These are phyloP conservation scores for Recurvirostra avosetta DNA, from an alignment of 2,113 vertebrate genomes.

Conservation along the genomic window DNA sequence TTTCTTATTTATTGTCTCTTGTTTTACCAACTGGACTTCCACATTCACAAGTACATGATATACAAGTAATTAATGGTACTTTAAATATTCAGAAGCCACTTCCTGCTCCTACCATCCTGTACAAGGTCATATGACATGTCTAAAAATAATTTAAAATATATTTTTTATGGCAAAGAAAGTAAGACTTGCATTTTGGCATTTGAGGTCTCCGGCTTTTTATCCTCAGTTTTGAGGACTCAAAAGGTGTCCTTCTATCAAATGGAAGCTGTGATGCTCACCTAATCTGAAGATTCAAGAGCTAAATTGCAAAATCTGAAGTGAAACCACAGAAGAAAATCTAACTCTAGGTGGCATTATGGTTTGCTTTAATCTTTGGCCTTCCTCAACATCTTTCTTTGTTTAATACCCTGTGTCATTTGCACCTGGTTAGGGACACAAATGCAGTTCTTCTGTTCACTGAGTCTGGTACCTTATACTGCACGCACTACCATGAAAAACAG, in stretches of 20 bases:
- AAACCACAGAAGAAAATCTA: neutral
- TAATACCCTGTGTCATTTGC: neutral
- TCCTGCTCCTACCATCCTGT: neutral
- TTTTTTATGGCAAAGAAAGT: neutral
- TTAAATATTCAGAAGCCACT: neutral
- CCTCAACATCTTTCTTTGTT: neutral
- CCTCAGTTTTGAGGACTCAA: neutral
- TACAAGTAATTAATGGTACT: neutral
- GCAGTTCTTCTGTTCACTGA: neutral
- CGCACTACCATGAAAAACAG: neutral
- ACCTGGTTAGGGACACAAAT: accelerated
- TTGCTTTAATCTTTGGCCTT: neutral
- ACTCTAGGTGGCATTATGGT: neutral
- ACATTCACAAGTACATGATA: neutral
- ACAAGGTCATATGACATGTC: neutral
- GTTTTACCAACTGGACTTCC: neutral
- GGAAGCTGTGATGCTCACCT: neutral
- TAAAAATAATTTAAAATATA: neutral
- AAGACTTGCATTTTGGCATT: neutral
- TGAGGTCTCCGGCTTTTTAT: neutral
- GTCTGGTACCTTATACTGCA: neutral
- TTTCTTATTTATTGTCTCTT: neutral
- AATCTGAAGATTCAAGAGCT: neutral
- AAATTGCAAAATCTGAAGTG: neutral
- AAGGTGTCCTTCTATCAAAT: neutral